These are phyloP conservation scores for Agapetus fuscipes DNA, from an alignment of 2,888 invertebrate genomes.

Conservation along the genomic window DNA sequence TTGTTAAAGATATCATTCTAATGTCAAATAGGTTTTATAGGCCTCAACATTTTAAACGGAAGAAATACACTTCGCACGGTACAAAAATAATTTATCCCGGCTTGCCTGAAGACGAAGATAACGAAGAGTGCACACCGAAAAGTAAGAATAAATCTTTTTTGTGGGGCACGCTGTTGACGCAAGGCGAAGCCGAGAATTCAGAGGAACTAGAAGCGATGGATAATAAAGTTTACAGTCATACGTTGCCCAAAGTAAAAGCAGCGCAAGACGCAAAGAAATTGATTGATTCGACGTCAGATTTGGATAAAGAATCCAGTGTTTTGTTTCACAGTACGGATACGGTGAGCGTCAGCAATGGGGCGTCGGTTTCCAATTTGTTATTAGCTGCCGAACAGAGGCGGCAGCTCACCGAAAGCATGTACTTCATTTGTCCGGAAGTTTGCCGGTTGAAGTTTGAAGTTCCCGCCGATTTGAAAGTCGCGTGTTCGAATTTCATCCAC, in stretches of 20 bases:
- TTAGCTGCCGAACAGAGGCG: constrained; percentile 9
- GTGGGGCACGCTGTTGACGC: constrained; percentile 10
- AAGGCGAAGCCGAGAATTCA: constrained; percentile 11
- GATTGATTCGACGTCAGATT: too few relatives aligned
- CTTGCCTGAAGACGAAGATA: constrained; percentile 9
- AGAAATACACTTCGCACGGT: constrained; percentile 31
- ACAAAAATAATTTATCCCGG: constrained; percentile 30
- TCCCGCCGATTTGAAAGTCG: constrained; percentile 27
- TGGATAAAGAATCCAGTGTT: constrained; percentile 6
- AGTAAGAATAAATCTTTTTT: constrained; percentile 12
- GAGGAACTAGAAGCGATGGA: constrained; percentile 6
- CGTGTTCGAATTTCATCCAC: constrained; percentile 37
- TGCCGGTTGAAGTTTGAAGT: constrained; percentile 28
- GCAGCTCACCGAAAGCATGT: constrained; percentile 30
- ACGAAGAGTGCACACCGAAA: not conserved
- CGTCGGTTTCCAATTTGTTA: constrained; percentile 14
- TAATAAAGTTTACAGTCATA: too few relatives aligned
- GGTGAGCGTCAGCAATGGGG: constrained; percentile 12
- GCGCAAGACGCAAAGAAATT: not conserved
- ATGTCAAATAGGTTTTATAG: constrained; percentile 34
- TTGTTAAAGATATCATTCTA: constrained; percentile 32
- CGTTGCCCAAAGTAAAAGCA: too few relatives aligned
- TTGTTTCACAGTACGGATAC: constrained; percentile 12
- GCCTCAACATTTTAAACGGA: constrained; percentile 28
- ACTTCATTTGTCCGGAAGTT: constrained; percentile 27